phyloP scores from a whole-genome alignment of 2,888 invertebrate genomes.

The Lissocephala sabroskyi region DNA sequence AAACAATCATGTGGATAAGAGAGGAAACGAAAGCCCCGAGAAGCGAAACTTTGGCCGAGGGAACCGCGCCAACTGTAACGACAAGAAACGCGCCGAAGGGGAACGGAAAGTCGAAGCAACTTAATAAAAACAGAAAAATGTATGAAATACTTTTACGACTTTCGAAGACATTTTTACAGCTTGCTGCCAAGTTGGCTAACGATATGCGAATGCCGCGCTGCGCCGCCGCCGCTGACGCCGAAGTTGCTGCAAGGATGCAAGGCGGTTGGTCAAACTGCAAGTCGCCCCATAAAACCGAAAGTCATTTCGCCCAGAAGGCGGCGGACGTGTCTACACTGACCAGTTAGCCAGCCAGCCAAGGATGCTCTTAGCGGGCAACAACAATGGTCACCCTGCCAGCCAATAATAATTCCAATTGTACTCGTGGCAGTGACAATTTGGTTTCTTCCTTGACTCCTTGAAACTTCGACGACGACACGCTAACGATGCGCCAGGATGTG shows the following conservation, averaged over 20 bases:
- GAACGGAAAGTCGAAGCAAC: slow-evolving; percentile 25
- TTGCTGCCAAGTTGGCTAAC: slow-evolving; percentile 55
- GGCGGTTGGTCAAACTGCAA: slow-evolving; percentile 40
- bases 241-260: not conserved
- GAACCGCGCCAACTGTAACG: not conserved
- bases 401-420: slow-evolving; percentile 68
- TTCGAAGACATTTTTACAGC: slow-evolving; percentile 66
- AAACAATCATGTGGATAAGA: slow-evolving; percentile 48
- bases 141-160: slow-evolving; percentile 66
- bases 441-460: slow-evolving; percentile 7
- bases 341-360: too few species aligned
- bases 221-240: not conserved
- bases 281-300: slow-evolving; percentile 64
- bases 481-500: slow-evolving; percentile 30
- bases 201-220: slow-evolving; percentile 50
- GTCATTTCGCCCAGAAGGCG: slow-evolving; percentile 65
- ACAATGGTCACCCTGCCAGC: slow-evolving; percentile 46
- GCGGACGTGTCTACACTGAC: slow-evolving; percentile 8
- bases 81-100: too few species aligned
- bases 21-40: too few species aligned
- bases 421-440: slow-evolving; percentile 63
- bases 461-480: not conserved
- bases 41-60: slow-evolving; percentile 3
- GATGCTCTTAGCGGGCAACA: too few species aligned
- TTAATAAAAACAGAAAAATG: slow-evolving; percentile 58